Conservation (phyloP, 2,888 invertebrate species). For the Hipparchia semele region DNA sequence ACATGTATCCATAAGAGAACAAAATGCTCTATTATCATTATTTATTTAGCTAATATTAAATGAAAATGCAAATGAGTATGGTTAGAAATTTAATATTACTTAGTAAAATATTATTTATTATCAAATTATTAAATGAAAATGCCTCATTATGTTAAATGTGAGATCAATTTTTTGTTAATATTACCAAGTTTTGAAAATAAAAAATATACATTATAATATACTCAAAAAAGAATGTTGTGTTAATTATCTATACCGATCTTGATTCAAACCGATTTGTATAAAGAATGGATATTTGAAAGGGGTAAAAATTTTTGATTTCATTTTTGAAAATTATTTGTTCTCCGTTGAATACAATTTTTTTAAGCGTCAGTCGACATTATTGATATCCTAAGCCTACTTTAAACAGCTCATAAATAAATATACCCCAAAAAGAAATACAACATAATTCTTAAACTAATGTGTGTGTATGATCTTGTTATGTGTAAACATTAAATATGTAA, state of each 20-base stretch:
- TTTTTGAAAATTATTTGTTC: constrained; percentile 19
- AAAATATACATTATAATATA: neutral
- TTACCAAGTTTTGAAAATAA: neutral
- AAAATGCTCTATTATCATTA: neutral
- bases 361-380: constrained; percentile 29
- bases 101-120: neutral
- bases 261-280: neutral
- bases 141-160: neutral
- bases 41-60: too few relatives aligned
- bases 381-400: constrained; percentile 35
- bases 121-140: neutral
- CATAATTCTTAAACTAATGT: neutral
- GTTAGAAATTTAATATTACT: constrained; percentile 1
- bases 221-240: neutral
- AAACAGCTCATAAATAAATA: constrained; percentile 35
- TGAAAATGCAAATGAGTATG: neutral
- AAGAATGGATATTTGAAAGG: neutral
- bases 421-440: constrained; percentile 20
- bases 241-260: too few relatives aligned
- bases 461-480: neutral
- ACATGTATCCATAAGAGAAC: constrained; percentile 37
- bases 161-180: neutral
- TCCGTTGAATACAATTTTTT: constrained; percentile 33
- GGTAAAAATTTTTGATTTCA: neutral
- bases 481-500: neutral